Evolutionary conservation across 2,888 invertebrate genomes (phyloP).

Genomic region (Autographa gamma): DNA sequence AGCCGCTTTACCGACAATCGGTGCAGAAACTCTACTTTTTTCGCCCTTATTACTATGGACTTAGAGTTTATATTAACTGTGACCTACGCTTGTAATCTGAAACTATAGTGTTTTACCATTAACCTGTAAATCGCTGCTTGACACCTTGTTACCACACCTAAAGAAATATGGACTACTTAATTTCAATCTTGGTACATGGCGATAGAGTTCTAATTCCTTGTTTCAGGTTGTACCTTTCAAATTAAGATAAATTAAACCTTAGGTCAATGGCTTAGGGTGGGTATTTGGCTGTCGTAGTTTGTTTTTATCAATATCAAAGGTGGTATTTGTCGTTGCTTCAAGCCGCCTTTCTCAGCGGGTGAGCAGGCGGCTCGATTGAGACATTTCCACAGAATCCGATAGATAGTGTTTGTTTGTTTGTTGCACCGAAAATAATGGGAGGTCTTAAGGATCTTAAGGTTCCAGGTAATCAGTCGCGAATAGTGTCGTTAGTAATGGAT

Average conservation of each 20-base stretch:
- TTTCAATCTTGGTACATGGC: constrained; percentile 12
- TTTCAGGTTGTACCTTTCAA: no score
- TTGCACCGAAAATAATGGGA: constrained; percentile 74
- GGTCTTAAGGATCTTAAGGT: constrained; percentile 73
- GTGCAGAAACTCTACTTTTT: constrained; percentile 23
- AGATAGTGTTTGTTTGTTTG: constrained; percentile 72
- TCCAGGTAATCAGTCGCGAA: constrained; percentile 68
- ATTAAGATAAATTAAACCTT: constrained; percentile 29
- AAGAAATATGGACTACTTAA: constrained; percentile 16
- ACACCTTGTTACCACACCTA: constrained; percentile 71
- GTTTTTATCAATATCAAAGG: constrained; percentile 41
- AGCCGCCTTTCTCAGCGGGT: constrained; percentile 72
- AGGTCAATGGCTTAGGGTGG: rapidly evolving
- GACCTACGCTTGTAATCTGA: constrained; percentile 56
- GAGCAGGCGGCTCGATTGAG: constrained; percentile 78
- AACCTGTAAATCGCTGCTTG: constrained; percentile 80
- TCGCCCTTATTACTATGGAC: constrained; percentile 33
- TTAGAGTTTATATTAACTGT: constrained; percentile 49
- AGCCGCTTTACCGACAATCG: constrained; percentile 50
- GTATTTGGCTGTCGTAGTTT: constrained; percentile 12
- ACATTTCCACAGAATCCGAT: constrained; percentile 74
- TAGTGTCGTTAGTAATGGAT: constrained; percentile 29
- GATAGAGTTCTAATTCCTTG: constrained; percentile 20
- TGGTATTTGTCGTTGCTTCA: constrained; percentile 64
- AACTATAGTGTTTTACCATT: constrained; percentile 75